Conservation (phyloP, 2,888 invertebrate species). For the Aelia acuminata region DNA sequence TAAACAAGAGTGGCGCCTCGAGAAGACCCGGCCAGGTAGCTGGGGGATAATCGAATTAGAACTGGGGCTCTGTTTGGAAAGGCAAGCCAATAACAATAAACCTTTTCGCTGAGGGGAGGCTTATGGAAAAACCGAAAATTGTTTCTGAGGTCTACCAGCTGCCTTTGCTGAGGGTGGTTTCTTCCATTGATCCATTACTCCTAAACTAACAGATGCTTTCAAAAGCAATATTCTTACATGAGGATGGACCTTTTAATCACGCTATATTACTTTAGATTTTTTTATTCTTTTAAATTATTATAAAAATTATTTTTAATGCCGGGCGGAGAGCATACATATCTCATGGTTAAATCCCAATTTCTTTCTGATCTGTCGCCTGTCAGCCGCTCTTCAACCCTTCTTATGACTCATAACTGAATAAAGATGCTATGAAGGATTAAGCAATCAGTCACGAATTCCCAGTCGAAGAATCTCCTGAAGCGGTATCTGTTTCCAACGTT, state of each 20-base stretch:
- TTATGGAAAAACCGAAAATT: constrained; percentile 39
- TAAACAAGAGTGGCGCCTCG: constrained; percentile 40
- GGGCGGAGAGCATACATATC: constrained; percentile 20
- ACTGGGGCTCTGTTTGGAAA: constrained; percentile 30
- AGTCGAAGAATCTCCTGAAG: constrained; percentile 37
- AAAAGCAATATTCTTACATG: background rate
- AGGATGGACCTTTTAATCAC: background rate
- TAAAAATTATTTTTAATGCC: background rate
- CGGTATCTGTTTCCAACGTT: background rate
- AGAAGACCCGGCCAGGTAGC: background rate
- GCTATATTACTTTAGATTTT: background rate
- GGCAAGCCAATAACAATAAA: constrained; percentile 48
- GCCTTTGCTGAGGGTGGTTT: background rate
- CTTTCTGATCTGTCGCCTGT: constrained; percentile 36
- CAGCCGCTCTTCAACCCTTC: constrained; percentile 39
- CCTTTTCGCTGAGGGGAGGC: background rate
- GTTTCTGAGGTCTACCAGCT: constrained; percentile 24
- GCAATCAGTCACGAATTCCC: constrained; percentile 49
- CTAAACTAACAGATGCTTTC: background rate
- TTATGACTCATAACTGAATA: constrained; percentile 58
- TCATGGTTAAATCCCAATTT: constrained; percentile 27
- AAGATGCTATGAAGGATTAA: constrained; percentile 54
- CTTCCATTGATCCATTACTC: background rate
- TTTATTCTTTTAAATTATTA: background rate
- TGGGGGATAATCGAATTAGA: constrained; percentile 43